phyloP scores from a whole-genome alignment of 2,113 vertebrate genomes.

The Bostrychus sinensis region DNA sequence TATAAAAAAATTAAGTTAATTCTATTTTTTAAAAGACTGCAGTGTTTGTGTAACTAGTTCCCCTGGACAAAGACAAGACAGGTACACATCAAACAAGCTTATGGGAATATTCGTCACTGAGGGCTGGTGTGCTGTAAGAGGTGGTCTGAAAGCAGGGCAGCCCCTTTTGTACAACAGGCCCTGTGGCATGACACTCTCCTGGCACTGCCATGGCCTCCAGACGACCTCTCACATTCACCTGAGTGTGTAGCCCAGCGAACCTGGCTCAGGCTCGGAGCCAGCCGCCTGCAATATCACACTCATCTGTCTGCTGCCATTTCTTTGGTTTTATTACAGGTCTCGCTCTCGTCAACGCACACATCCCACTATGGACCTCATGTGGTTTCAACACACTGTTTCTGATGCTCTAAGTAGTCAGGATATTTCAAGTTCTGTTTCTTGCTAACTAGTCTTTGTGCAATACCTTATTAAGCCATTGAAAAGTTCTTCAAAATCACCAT shows the following conservation, averaged over 20 bases:
- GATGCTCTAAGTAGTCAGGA: neutral
- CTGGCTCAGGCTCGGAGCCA: constrained; percentile 56
- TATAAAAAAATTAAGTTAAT: no score
- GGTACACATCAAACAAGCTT: constrained; percentile 10
- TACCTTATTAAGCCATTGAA: no score
- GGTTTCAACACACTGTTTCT: constrained; percentile 38
- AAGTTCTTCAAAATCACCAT: neutral
- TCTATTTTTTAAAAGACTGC: no score
- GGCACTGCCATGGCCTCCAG: constrained; percentile 55
- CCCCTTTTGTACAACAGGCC: constrained; percentile 44
- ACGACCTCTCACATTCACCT: constrained; percentile 68
- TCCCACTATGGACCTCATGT: constrained; percentile 11
- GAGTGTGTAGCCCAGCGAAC: constrained; percentile 60
- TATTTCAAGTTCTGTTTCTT: no score
- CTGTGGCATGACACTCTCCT: constrained; percentile 60
- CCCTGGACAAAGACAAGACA: neutral
- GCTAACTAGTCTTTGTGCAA: no score
- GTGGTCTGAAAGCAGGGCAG: constrained; percentile 31
- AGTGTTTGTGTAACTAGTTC: no score
- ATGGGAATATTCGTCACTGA: constrained; percentile 12
- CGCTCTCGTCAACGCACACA: constrained; percentile 33
- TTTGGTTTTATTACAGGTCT: constrained; percentile 33
- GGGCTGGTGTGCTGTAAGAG: neutral
- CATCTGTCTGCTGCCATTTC: constrained; percentile 62
- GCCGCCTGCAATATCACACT: constrained; percentile 64